phyloP scores from a whole-genome alignment of 1,140 invertebrate species.

The Cylas formicarius region DNA sequence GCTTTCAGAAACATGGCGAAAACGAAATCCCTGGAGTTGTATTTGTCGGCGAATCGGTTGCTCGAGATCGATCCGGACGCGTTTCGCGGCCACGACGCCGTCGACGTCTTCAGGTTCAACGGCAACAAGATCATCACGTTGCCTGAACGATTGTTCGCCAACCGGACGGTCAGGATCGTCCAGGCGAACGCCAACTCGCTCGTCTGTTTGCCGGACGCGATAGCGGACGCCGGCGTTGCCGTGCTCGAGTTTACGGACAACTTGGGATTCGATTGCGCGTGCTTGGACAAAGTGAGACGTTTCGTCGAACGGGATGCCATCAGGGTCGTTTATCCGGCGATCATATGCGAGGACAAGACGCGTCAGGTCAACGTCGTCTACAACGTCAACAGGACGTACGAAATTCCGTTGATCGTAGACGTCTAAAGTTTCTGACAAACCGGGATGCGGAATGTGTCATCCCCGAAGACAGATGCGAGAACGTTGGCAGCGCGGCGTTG shows the following conservation, averaged over 20 bases:
- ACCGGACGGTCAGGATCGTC: conserved; percentile 17
- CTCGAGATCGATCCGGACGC: conserved; percentile 16
- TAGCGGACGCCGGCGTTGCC: conserved; percentile 10
- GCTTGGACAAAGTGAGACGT: conserved; percentile 18
- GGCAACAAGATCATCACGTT: conserved; percentile 20
- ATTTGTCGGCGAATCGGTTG: conserved; percentile 22
- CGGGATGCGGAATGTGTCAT: too few species aligned
- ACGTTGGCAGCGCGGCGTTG: too few species aligned
- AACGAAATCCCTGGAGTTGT: conserved; percentile 16
- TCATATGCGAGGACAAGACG: conserved; percentile 23
- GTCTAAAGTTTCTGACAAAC: conserved; percentile 5
- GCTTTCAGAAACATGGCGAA: conserved; percentile 23
- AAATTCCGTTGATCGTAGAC: conserved; percentile 24
- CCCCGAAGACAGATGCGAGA: too few species aligned
- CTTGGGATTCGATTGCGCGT: conserved; percentile 17
- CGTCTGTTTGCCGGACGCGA: conserved; percentile 20
- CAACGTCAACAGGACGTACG: conserved; percentile 22
- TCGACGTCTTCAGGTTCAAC: conserved; percentile 17
- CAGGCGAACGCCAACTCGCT: conserved; percentile 22
- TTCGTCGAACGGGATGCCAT: conserved; percentile 16
- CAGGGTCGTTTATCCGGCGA: conserved; percentile 21
- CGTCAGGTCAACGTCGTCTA: conserved; percentile 24
- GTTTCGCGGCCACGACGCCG: conserved; percentile 12
- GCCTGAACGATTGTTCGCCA: conserved; percentile 16
- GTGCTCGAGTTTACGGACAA: conserved; percentile 21